Conservation (phyloP, 2,888 invertebrate species). For the Anaspis maculata region DNA sequence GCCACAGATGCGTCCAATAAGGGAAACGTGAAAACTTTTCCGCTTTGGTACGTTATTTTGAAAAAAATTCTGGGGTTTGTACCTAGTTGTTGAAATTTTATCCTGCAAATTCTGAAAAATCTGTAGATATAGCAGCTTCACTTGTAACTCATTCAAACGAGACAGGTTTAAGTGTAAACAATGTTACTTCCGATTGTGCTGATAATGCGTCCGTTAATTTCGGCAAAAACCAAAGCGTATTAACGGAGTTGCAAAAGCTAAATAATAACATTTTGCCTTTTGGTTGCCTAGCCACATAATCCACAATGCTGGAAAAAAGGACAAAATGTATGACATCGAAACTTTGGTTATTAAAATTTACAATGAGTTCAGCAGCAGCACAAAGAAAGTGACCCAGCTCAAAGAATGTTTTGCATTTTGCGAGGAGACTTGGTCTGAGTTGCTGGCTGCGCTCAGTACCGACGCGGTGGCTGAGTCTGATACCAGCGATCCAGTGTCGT, state of each 20-base stretch:
- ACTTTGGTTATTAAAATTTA: not conserved
- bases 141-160: slow-evolving; percentile 2
- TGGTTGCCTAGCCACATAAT: not conserved
- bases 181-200: slow-evolving; percentile 7
- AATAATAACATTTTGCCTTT: slow-evolving; percentile 4
- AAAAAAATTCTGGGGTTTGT: not conserved
- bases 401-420: slow-evolving; percentile 6
- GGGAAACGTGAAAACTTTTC: not conserved
- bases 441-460: slow-evolving; percentile 6
- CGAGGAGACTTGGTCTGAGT: slow-evolving; percentile 6
- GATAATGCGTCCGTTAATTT: slow-evolving; percentile 8
- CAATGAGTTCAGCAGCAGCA: slow-evolving; percentile 1
- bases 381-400: slow-evolving; percentile 6
- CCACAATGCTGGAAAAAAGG: slow-evolving; percentile 1
- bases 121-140: slow-evolving; percentile 6
- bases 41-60: not conserved
- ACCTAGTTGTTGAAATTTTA: slow-evolving; percentile 9
- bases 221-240: slow-evolving; percentile 8
- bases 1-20: not conserved
- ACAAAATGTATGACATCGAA: slow-evolving; percentile 5
- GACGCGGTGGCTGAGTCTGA: slow-evolving; percentile 5
- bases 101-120: slow-evolving; percentile 5
- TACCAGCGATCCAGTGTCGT: too few relatives aligned
- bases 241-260: slow-evolving; percentile 5
- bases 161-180: slow-evolving; percentile 2